Base-by-base conservation (phyloP, 1,140 invertebrate species). In the Carposina sasakii region DNA sequence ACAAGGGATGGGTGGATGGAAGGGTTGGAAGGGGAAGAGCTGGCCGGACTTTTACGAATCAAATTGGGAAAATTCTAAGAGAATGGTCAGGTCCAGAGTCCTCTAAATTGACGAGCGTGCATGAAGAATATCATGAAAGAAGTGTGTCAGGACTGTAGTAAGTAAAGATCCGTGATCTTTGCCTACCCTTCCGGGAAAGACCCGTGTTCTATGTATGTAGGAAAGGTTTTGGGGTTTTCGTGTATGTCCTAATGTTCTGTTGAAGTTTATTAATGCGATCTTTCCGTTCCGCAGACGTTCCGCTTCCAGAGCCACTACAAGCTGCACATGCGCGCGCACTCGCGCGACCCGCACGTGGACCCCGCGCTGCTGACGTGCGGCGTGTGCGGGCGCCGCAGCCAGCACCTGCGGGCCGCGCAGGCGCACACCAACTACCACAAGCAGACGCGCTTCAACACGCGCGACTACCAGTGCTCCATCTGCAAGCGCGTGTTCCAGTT, bases 351-450 rank as follows among this genome's bases (percentile, higher is more conserved):
- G 0, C 72, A 71, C 44, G 53, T 78, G 4, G 79, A 86, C 54
- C 79, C 85, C 0, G 57, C 62, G 26, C 49, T 74, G 21, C 71
- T 85, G 16, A 81, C 71, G 3, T 86, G 85, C 54, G 33, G 58
- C 15, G 76, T 84, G 17, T 86, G 85, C 57, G 69, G 74, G 19
- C 69, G 76, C 22, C 65, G 57, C 43, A 83, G 77, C 54, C 85
- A 85, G 46, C 76, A 85, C 48, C 53, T 86, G 3, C 76, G 85
- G 12, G 82, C 82, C 4, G 81, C 81, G 15, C 73, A 76, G 45
- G 68, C 68, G 13, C 85, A 86, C 42, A 81, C 85, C 76, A 85
- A 76, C 46, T 86, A 59, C 65, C 85, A 86, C 59, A 85, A 81
- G 23, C 71, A 84, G 39, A 82, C 78, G 1, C 73, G 81, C 16